phyloP scores from a whole-genome alignment of 1,140 invertebrate genomes.

The Lasioglossum baleicum region DNA sequence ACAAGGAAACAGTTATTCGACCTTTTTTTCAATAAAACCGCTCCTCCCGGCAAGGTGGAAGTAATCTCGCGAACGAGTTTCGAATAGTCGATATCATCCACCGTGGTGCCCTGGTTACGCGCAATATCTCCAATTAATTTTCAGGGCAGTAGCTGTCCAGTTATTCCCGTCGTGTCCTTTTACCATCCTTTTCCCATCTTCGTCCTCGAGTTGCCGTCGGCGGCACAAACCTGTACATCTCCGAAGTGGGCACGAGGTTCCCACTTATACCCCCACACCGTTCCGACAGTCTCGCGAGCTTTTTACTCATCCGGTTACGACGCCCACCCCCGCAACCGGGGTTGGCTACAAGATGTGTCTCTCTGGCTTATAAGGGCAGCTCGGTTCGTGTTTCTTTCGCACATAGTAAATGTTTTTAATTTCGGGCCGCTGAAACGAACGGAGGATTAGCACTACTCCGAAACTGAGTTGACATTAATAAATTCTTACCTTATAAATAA shows the following conservation, averaged over 20 bases:
- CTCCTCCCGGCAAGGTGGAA: too few species aligned
- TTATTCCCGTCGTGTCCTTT: slow-evolving; percentile 20
- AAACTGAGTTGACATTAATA: too few species aligned
- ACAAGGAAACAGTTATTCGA: too few species aligned
- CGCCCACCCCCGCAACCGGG: neutral
- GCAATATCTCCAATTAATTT: slow-evolving; percentile 53
- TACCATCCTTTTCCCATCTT: slow-evolving; percentile 3
- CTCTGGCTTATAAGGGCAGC: neutral
- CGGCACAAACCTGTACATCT: slow-evolving; percentile 47
- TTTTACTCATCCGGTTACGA: slow-evolving; percentile 47
- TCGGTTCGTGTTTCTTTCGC: too few species aligned
- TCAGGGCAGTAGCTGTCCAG: slow-evolving; percentile 20
- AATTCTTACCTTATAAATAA: too few species aligned
- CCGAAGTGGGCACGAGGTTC: slow-evolving; percentile 38
- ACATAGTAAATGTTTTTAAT: too few species aligned
- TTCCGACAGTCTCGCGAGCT: slow-evolving; percentile 23
- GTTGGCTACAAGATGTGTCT: neutral
- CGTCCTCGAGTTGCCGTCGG: slow-evolving; percentile 13
- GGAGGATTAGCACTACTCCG: too few species aligned
- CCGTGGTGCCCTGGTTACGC: neutral
- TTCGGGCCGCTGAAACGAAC: too few species aligned
- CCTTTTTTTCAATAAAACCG: too few species aligned
- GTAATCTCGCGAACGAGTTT: too few species aligned
- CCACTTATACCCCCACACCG: slow-evolving; percentile 11
- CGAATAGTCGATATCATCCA: too few species aligned